These are phyloP conservation scores for Kryptolebias marmoratus DNA, from an alignment of 2,113 vertebrate species.

Conservation along the genomic window DNA sequence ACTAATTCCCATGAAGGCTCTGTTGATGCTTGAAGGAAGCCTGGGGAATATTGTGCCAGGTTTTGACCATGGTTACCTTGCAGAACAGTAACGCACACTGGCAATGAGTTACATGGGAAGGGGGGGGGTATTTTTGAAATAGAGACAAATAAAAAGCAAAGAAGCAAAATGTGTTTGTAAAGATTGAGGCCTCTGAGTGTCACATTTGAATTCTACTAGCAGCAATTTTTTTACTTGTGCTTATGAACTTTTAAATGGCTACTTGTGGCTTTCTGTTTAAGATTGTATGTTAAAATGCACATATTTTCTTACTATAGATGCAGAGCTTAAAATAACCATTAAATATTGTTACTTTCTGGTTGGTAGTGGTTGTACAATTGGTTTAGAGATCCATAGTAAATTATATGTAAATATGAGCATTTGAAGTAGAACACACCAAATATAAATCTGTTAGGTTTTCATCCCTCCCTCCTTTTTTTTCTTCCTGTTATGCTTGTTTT, in stretches of 20 bases:
- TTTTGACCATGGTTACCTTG: conserved; percentile 11
- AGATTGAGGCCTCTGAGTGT: conserved; percentile 17
- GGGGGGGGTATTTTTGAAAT: not conserved
- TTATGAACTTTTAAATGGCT: conserved; percentile 5
- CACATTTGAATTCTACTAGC: not conserved
- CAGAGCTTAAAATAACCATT: conserved; percentile 12
- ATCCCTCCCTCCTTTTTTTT: conserved; percentile 5
- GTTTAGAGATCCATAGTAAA: not conserved
- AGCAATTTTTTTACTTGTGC: not conserved
- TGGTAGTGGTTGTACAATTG: not conserved
- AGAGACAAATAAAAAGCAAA: conserved; percentile 5
- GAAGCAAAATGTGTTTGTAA: conserved; percentile 25
- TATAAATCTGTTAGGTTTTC: conserved; percentile 22
- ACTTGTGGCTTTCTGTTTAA: conserved; percentile 17
- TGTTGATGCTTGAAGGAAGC: conserved; percentile 43
- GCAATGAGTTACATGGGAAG: not conserved
- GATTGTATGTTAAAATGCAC: conserved; percentile 19
- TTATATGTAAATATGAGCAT: conserved; percentile 16
- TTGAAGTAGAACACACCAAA: conserved; percentile 2
- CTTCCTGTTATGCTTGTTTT: conserved; percentile 28
- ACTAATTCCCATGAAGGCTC: conserved; percentile 32
- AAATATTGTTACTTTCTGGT: conserved; percentile 17
- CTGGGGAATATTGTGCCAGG: conserved; percentile 36
- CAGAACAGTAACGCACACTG: conserved; percentile 2
- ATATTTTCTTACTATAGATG: not conserved